Conservation (phyloP, 2,888 invertebrate genomes). For the Eueremaeus valkanovi region DNA sequence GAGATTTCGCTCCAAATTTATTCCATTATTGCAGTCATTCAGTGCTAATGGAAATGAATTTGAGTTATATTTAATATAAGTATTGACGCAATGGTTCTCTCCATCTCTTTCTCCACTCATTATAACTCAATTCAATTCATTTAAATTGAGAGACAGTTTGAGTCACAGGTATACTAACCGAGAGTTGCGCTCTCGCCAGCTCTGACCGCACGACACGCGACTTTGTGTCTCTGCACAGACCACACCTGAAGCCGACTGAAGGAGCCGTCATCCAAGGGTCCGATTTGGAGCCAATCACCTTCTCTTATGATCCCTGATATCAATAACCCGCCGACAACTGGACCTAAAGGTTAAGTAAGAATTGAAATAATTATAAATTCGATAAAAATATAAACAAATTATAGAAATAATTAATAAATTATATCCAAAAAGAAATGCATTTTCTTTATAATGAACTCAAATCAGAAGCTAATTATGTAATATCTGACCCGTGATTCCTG, state of each 20-base stretch:
- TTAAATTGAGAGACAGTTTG: slow-evolving; percentile 59
- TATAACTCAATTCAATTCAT: too few species aligned
- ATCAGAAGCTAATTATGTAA: too few species aligned
- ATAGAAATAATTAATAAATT: too few species aligned
- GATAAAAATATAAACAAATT: too few species aligned
- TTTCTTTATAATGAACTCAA: too few species aligned
- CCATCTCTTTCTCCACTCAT: too few species aligned
- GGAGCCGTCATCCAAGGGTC: slow-evolving; percentile 51
- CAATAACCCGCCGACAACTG: slow-evolving; percentile 78
- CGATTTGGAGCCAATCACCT: slow-evolving; percentile 60
- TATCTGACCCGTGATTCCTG: too few species aligned
- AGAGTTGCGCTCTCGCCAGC: slow-evolving; percentile 82
- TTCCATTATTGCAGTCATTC: slow-evolving; percentile 38
- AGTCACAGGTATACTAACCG: too few species aligned
- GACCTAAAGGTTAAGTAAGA: too few species aligned
- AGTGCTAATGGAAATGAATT: too few species aligned
- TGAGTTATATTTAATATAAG: neutral
- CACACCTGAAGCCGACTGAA: slow-evolving; percentile 73
- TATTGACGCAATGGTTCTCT: neutral
- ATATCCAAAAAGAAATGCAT: too few species aligned
- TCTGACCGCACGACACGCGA: slow-evolving; percentile 78
- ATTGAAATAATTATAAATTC: too few species aligned
- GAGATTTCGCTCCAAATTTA: slow-evolving; percentile 26
- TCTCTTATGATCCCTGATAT: slow-evolving; percentile 80
- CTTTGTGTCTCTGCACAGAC: slow-evolving; percentile 85